Evolutionary conservation across 2,888 invertebrate genomes (phyloP).

Genomic region (Lepidochrysops patricia): DNA sequence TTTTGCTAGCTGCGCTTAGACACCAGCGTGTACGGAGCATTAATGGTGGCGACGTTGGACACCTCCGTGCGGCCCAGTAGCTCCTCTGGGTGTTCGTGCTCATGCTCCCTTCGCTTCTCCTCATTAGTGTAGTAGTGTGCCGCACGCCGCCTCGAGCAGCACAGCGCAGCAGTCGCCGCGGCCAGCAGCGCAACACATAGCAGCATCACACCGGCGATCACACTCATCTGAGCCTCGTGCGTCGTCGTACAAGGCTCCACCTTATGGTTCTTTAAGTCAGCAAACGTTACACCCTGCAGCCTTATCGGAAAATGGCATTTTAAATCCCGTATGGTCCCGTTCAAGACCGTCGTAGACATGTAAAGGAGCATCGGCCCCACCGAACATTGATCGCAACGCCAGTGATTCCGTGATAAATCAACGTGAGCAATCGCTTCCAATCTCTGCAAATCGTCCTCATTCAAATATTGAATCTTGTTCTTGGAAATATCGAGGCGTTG

Average conservation of each 20-base stretch:
- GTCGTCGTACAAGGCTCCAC: constrained; percentile 62
- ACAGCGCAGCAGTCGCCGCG: constrained; percentile 75
- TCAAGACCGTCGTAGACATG: constrained; percentile 71
- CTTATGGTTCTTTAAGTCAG: constrained; percentile 42
- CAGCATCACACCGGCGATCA: constrained; percentile 63
- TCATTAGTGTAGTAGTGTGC: constrained; percentile 88
- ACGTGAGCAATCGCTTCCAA: constrained; percentile 73
- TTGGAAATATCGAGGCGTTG: constrained; percentile 82
- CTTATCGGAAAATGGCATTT: constrained; percentile 75
- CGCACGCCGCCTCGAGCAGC: constrained; percentile 80
- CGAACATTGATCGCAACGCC: constrained; percentile 80
- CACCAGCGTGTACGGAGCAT: constrained; percentile 50
- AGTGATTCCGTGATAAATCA: constrained; percentile 76
- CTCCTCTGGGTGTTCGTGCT: constrained; percentile 57
- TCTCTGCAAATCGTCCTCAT: constrained; percentile 71
- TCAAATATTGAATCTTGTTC: constrained; percentile 79
- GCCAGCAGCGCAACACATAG: constrained; percentile 56
- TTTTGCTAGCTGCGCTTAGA: constrained; percentile 57
- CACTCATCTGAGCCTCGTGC: constrained; percentile 74
- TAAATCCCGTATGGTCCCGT: constrained; percentile 63
- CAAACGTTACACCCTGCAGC: constrained; percentile 59
- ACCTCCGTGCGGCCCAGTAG: constrained; percentile 46
- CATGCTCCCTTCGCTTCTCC: constrained; percentile 72
- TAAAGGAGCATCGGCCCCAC: constrained; percentile 72
- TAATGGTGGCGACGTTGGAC: constrained; percentile 56